Evolutionary conservation across 2,888 invertebrate species (phyloP).

Genomic region (Trichopria drosophilae): DNA sequence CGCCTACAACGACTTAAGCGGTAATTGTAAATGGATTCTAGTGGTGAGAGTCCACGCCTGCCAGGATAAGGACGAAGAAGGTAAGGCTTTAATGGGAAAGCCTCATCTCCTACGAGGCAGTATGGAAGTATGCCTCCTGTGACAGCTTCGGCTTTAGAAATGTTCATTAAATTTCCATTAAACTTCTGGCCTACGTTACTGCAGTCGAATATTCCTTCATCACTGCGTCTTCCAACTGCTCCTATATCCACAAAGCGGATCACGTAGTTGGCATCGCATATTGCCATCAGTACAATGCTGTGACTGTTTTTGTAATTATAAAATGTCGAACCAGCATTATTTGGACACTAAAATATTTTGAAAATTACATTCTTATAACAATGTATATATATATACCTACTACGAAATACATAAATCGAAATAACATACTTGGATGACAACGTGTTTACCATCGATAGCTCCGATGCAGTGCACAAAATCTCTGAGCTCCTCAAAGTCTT

Average conservation of each 20-base stretch:
- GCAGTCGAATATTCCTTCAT: slow-evolving; percentile 26
- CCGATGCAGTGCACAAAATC: slow-evolving; percentile 22
- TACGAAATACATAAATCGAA: not conserved
- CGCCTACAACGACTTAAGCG: slow-evolving; percentile 29
- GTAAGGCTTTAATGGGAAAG: slow-evolving; percentile 36
- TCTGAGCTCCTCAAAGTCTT: slow-evolving; percentile 11
- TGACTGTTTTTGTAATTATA: slow-evolving; percentile 29
- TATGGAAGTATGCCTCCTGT: slow-evolving; percentile 27
- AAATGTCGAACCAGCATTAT: slow-evolving; percentile 29
- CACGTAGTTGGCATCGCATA: slow-evolving; percentile 31
- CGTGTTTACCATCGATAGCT: slow-evolving; percentile 23
- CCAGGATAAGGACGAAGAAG: slow-evolving; percentile 30
- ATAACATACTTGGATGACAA: slow-evolving; percentile 18
- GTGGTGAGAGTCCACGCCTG: no score
- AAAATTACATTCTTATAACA: no score
- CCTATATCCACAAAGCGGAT: slow-evolving; percentile 31
- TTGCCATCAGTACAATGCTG: slow-evolving; percentile 31
- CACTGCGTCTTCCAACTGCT: slow-evolving; percentile 28
- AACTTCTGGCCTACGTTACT: slow-evolving; percentile 24
- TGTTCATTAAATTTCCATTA: slow-evolving; percentile 32
- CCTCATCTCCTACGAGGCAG: slow-evolving; percentile 41
- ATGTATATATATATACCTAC: not conserved
- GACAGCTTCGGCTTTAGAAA: slow-evolving; percentile 15
- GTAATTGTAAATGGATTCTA: slow-evolving; percentile 33
- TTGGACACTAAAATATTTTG: slow-evolving; percentile 23